phyloP scores from a whole-genome alignment of 2,888 invertebrate genomes.

The Phasia obesa region DNA sequence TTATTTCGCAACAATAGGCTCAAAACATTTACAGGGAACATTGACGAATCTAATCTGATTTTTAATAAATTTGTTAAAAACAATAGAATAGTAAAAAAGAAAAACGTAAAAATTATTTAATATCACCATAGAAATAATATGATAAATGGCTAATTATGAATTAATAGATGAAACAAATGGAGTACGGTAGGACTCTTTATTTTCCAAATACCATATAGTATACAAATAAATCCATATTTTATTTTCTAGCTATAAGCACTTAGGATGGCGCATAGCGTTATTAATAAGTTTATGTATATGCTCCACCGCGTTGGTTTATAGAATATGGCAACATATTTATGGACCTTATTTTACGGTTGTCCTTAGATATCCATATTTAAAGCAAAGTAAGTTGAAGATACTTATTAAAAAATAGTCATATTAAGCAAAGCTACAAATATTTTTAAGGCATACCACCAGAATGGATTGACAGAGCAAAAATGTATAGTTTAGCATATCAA shows the following conservation, averaged over 20 bases:
- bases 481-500: slow-evolving; percentile 73
- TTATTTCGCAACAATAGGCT: slow-evolving; percentile 41
- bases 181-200: slow-evolving; percentile 64
- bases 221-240: neutral
- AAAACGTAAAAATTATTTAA: too few species aligned
- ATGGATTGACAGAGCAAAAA: slow-evolving; percentile 75
- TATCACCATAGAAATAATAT: neutral
- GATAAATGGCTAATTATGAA: slow-evolving; percentile 71
- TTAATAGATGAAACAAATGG: slow-evolving; percentile 74
- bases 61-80: neutral
- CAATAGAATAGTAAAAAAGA: too few species aligned
- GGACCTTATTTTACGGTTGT: slow-evolving; percentile 52
- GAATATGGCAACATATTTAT: slow-evolving; percentile 62
- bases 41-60: neutral
- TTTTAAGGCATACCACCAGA: slow-evolving; percentile 75
- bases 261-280: slow-evolving; percentile 73
- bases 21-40: neutral
- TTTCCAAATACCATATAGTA: neutral
- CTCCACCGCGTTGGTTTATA: slow-evolving; percentile 75
- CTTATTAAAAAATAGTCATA: neutral
- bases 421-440: neutral
- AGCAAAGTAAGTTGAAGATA: slow-evolving; percentile 41
- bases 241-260: slow-evolving; percentile 71
- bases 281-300: slow-evolving; percentile 72
- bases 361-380: slow-evolving; percentile 50